phyloP scores from a whole-genome alignment of 2,113 vertebrate genomes.

The Baryphthengus martii region DNA sequence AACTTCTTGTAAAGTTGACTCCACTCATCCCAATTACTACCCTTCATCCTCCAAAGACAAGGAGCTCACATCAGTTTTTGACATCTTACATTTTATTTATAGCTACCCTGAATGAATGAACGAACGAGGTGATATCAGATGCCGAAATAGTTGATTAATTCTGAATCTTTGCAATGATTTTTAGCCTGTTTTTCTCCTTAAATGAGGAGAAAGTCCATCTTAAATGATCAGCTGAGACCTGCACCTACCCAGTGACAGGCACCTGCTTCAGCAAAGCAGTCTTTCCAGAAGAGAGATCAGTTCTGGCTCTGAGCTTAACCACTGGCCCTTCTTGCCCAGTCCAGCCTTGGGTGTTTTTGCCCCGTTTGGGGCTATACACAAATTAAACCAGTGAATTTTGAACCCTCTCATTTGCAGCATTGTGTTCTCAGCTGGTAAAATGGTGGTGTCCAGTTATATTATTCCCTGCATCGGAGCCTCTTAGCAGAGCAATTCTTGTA shows the following conservation, averaged over 20 bases:
- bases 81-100: not conserved
- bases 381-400: not conserved
- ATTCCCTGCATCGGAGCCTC: conserved; percentile 27
- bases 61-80: not conserved
- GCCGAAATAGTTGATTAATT: conserved; percentile 5
- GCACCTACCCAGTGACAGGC: not conserved
- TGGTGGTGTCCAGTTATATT: not conserved
- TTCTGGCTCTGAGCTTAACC: conserved; percentile 10
- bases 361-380: not conserved
- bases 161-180: conserved; percentile 10
- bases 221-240: not conserved
- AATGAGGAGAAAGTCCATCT: not conserved
- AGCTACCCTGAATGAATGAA: not conserved
- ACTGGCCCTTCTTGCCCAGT: not conserved
- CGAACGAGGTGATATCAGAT: not conserved
- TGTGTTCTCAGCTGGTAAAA: conserved; percentile 1
- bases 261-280: conserved; percentile 14
- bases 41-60: not conserved
- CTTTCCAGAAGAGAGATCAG: not conserved
- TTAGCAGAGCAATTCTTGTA: conserved; percentile 51
- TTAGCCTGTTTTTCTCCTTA: not conserved
- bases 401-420: conserved; percentile 27
- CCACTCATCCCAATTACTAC: not conserved
- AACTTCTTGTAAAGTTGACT: not conserved
- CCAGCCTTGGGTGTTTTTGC: not conserved